These are phyloP conservation scores for Macquaria australasica DNA, from an alignment of 2,113 vertebrate genomes.

Conservation along the genomic window DNA sequence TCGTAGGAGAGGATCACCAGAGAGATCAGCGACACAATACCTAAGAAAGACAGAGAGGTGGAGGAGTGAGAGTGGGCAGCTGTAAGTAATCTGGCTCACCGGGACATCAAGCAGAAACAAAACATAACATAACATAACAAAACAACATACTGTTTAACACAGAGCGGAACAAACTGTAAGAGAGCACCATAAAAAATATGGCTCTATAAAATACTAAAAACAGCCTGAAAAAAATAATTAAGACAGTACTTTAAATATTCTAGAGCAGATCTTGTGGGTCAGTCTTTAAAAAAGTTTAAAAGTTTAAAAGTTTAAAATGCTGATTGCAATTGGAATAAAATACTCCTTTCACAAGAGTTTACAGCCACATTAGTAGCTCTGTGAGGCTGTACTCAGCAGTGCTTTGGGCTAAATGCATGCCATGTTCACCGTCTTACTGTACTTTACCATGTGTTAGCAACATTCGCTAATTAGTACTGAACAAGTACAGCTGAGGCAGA, in stretches of 20 bases:
- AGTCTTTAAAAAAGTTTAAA: too few relatives aligned
- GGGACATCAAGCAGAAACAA: neutral
- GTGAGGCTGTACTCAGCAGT: neutral
- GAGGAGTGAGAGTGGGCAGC: neutral
- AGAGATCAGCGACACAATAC: slow-evolving; percentile 91
- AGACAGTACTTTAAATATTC: neutral
- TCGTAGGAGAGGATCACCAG: slow-evolving; percentile 91
- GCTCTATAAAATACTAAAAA: neutral
- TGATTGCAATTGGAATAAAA: too few relatives aligned
- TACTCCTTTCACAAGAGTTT: too few relatives aligned
- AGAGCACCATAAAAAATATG: neutral
- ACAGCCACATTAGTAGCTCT: neutral
- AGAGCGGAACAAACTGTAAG: neutral
- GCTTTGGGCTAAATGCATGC: neutral
- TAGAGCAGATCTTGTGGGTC: neutral
- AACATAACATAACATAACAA: too few relatives aligned
- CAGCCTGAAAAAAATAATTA: neutral
- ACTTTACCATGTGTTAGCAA: too few relatives aligned
- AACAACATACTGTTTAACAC: neutral
- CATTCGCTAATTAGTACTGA: too few relatives aligned
- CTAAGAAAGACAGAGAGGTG: slow-evolving; percentile 75
- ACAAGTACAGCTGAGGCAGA: too few relatives aligned
- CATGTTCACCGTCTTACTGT: too few relatives aligned
- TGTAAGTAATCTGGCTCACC: neutral
- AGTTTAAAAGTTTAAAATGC: too few relatives aligned